Evolutionary conservation across 2,888 invertebrate genomes (phyloP).

Genomic region (Amphipoea oculea): DNA sequence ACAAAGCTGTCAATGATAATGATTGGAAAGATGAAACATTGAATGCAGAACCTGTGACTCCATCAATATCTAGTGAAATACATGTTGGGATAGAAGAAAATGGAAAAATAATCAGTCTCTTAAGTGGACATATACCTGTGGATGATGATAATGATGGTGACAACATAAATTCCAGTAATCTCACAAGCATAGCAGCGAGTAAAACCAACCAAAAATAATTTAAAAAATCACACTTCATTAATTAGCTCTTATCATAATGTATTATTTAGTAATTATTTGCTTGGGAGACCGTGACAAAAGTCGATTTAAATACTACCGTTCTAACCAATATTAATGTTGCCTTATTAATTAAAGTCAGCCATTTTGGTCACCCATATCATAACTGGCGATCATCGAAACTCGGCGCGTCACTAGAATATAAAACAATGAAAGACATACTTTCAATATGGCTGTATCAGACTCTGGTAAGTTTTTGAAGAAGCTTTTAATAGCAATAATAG

Average conservation of each 20-base stretch:
- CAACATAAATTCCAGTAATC: background rate
- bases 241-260: constrained; percentile 20
- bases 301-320: constrained; percentile 25
- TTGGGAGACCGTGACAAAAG: constrained; percentile 26
- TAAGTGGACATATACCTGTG: background rate
- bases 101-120: background rate
- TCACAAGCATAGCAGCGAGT: background rate
- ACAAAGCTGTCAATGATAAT: background rate
- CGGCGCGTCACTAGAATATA: background rate
- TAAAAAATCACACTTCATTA: background rate
- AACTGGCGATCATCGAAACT: background rate
- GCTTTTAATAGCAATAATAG: background rate
- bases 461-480: constrained; percentile 25
- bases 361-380: background rate
- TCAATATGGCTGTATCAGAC: constrained; percentile 21
- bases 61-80: background rate
- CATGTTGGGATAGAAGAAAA: background rate
- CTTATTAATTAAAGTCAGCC: constrained; percentile 18
- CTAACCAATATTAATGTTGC: background rate
- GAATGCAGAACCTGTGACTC: background rate
- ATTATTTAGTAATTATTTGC: constrained; percentile 34
- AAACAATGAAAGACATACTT: constrained; percentile 32
- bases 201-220: background rate
- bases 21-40: background rate
- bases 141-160: background rate